Evolutionary conservation across 2,113 vertebrate species (phyloP), one percentile per base, ranked within the genome.

Genomic region (Nothocercus nigrocapillus): DNA sequence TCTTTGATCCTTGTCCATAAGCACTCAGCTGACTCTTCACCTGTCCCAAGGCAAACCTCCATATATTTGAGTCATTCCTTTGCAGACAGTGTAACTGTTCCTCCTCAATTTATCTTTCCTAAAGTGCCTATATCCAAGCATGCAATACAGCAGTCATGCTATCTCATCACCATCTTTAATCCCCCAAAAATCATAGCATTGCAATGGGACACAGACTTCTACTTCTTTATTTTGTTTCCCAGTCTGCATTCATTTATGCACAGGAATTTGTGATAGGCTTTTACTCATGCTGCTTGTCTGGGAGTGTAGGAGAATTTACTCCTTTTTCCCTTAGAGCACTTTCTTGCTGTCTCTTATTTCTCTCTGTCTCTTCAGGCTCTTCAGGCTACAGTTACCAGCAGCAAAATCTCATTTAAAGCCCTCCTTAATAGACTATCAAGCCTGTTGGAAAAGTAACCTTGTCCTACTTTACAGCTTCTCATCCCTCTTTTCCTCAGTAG

Each of bases 401-500:
- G 32, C 54, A 56, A 0, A 89, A 36, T 34, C 4, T 34, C 36
- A 7, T 76, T 72, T 80, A 85, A 73, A 85, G 11, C 4, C 3
- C 5, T 90, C 12, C 21, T 88, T 32, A 58, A 25, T 13, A 27
- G 6, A 6, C 80, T 58, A 77, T 2, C 22, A 74, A 34, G 7
- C 6, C 20, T 67, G 17, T 36, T 70, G 19, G 3, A 0, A 54
- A 14, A 25, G 49, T 25, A 7, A 16, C 0, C 53, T 42, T 73
- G 10, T 4, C 6, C 6, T 47, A 13, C 6, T 87, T 88, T 69
- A 7, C 28, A 10, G 56, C 5, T 79, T 56, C 7, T 21, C 10
- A 1, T 13, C 3, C 1, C 34, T 77, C 73, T 90, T 83, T 40
- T 69, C 13, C 12, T 3, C 30, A 40, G 17, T 78, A 81, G 4